A percentile compares a stretch with the other conserved stretches of the same genome.
phyloP scores from a whole-genome alignment of 2,888 invertebrate genomes.

The Julus scanicus region DNA sequence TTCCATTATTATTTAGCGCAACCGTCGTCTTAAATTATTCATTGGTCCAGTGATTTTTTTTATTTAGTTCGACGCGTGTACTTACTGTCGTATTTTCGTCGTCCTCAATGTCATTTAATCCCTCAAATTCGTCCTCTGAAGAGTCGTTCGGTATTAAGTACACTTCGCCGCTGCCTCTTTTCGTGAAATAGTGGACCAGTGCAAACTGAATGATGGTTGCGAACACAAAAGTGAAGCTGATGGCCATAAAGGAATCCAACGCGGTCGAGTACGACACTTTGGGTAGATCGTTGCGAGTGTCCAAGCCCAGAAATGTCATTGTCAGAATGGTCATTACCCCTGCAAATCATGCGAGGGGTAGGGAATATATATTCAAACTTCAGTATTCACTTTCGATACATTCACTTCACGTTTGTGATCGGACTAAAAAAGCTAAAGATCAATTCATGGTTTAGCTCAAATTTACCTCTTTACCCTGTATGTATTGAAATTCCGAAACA shows the following conservation, averaged over 20 bases:
- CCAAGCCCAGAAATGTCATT: conserved; percentile 84
- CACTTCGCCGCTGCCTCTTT: conserved; percentile 80
- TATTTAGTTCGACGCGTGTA: neutral
- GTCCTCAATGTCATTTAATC: conserved; percentile 50
- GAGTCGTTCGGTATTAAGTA: conserved; percentile 53
- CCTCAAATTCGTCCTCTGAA: conserved; percentile 58
- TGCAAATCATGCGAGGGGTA: conserved; percentile 62
- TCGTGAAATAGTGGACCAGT: conserved; percentile 87
- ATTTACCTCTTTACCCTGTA: too few species aligned
- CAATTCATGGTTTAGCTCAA: too few species aligned
- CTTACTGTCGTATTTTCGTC: neutral
- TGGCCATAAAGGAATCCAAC: conserved; percentile 83
- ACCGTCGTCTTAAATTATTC: neutral
- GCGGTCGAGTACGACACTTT: conserved; percentile 90
- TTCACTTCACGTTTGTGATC: too few species aligned
- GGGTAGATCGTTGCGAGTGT: conserved; percentile 82
- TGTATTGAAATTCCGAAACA: too few species aligned
- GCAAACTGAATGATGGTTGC: conserved; percentile 86
- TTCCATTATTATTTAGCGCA: neutral
- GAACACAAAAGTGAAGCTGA: conserved; percentile 83
- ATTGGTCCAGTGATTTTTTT: neutral
- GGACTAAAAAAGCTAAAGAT: too few species aligned
- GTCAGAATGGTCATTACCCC: conserved; percentile 86
- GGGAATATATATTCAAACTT: too few species aligned
- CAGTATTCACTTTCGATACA: too few species aligned